phyloP scores from a whole-genome alignment of 2,797 vertebrate species.

The Propithecus deckenii region DNA sequence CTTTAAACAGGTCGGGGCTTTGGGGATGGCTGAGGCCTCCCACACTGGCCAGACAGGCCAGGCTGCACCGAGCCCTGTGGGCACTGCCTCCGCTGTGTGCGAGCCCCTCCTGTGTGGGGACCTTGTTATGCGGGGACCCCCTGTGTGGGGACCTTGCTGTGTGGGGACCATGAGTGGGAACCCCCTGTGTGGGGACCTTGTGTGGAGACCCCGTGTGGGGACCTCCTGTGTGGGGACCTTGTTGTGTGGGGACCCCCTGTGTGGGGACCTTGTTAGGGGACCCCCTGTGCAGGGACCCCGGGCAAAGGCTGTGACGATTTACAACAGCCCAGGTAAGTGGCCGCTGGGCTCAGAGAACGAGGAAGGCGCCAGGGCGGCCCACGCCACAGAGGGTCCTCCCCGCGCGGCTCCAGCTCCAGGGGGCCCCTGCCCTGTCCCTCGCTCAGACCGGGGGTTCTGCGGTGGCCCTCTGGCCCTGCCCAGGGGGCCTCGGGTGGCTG shows the following conservation, averaged over 20 bases:
- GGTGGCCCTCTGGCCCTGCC: too few species aligned
- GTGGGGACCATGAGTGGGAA: too few species aligned
- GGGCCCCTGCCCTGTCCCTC: accelerated
- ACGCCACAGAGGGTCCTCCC: background rate
- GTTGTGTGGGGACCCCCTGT: too few species aligned
- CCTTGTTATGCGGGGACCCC: too few species aligned
- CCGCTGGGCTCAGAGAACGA: background rate
- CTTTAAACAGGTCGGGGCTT: background rate
- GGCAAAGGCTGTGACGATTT: accelerated
- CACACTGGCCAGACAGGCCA: background rate
- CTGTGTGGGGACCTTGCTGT: too few species aligned
- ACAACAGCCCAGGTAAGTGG: background rate
- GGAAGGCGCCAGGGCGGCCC: accelerated
- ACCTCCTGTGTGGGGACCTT: too few species aligned
- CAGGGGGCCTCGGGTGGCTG: background rate
- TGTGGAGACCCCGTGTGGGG: too few species aligned
- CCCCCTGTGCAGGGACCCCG: too few species aligned
- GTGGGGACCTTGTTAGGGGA: background rate
- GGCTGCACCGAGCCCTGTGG: too few species aligned
- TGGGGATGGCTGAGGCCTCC: accelerated
- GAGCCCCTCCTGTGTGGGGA: background rate
- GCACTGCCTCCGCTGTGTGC: background rate
- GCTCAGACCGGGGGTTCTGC: accelerated
- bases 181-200: too few species aligned
- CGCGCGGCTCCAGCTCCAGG: background rate